These are phyloP conservation scores for Sebastes kiyomatsui DNA, from an alignment of 2,797 vertebrate genomes.

Conservation along the genomic window DNA sequence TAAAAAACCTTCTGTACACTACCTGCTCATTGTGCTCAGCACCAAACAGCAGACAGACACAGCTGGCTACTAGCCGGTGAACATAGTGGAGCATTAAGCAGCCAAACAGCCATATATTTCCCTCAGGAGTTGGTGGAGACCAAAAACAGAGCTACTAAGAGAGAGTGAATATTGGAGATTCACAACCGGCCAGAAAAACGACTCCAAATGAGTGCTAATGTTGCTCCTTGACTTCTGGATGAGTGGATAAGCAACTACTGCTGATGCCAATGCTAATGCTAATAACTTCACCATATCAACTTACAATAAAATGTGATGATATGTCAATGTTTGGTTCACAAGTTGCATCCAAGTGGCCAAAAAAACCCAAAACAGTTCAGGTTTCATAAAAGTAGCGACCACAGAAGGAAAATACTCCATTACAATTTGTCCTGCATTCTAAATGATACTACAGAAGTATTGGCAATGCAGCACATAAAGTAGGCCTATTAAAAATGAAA, in stretches of 20 bases:
- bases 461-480: not conserved
- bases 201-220: not conserved
- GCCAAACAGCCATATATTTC: not conserved
- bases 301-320: not conserved
- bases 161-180: not conserved
- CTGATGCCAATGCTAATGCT: not conserved
- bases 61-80: not conserved
- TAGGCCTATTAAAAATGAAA: no score
- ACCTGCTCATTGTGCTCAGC: not conserved
- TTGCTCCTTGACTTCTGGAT: not conserved
- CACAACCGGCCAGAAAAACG: accelerated
- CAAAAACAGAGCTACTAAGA: not conserved
- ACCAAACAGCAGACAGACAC: not conserved
- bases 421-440: not conserved
- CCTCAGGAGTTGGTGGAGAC: not conserved
- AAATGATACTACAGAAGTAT: not conserved
- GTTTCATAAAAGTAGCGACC: not conserved
- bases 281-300: not conserved
- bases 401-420: not conserved
- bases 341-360: not conserved
- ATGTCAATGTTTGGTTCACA: not conserved
- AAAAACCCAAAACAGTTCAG: not conserved
- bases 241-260: not conserved
- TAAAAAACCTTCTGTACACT: not conserved
- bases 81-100: no score